Evolutionary conservation across 2,888 invertebrate species (phyloP), one percentile per base, ranked within the genome.

Genomic region (Eustalomyia histrio): DNA sequence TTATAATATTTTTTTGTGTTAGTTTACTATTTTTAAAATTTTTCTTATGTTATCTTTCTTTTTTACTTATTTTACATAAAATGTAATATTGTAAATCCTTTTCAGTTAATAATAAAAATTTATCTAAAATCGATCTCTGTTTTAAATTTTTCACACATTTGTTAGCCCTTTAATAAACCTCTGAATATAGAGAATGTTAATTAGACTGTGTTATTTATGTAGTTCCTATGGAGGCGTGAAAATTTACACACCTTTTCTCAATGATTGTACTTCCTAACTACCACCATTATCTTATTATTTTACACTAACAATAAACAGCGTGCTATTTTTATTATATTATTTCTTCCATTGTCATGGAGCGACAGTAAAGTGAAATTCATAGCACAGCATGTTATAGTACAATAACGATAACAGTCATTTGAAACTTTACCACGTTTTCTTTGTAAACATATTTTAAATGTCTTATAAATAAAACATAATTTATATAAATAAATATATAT

Each of bases 241-340:
- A 10, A 3, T 39, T 17, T 16, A 57, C 58, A 29, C 16, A 63
- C 39, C 71, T 57, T 24, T 17, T 43, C 21, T 6, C 60, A 65
- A 72, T 60, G 65, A 64, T 71, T 29, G 43, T 65, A 78, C 35
- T 58, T 72, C 53, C 65, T 53, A 43, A 43, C 33, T 10, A 47
- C 21, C 47, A 65, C 55, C 64, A 74, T 76, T 76, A 76, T 58
- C 65, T 74, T 76, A 64, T 58, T 69, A 76, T 76, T 80, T 69
- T 21, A 68, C 63, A 64, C 60, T 50, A 63, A 80, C 80, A 72
- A 67, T 43, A n/a, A 69, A 73, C 76, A 80, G 73, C 76, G 69
- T 67, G 76, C 69, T 69, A 17, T 65, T 60, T 29, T 24, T 29
- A 53, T 16, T 14, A 2, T 12, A 18, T 18, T 29, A 58, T 53